Evolutionary conservation across 2,888 invertebrate species (phyloP), one percentile per base, ranked within the genome.

Genomic region (Bellardia pandia): DNA sequence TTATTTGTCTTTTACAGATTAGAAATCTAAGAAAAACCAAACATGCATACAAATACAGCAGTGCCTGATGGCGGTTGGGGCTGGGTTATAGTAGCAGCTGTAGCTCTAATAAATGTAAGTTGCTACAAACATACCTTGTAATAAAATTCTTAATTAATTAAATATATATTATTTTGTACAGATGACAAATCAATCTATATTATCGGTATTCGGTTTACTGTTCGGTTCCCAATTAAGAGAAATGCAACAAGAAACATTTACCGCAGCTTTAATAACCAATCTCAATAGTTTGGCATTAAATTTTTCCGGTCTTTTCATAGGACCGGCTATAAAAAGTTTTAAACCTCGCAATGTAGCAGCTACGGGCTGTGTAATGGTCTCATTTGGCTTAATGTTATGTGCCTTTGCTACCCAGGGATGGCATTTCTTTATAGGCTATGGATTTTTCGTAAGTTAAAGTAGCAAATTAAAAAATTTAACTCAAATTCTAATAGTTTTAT

Each of bases 11-110:
- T 66, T 72, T 74, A 13, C 51, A 78, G 77, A 69, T 79, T 53
- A 48, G 7, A 69, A 80, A 62, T 69, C 13, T 16, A 53, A 30
- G 53, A 42, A 11, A 64, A 64, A 62, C n/a, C 16, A 66, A 80
- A 23, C 37, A 92, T 92, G 92, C 90, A 92, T 76, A 56, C 23
- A 14, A 45, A 45, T 16, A 53, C 51, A 53, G 88, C 88, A 40
- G 89, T 91, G 23, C 96, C 96, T 0, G 96, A 96, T 91, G 96
- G 96, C 53, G 96, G 96, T 0, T 96, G 96, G 95, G 96, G 96
- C 0, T 96, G 96, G 96, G 94, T 96, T 93, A 95, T 96, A 2
- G 94, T 96, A 6, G 91, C 95, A 72, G 96, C 96, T 60, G 95
- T 95, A 37, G 96, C 96, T 64, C 88, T 96, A 13, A 95, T 95